Evolutionary conservation across 2,888 invertebrate genomes (phyloP).

Genomic region (Diarsia mendica): DNA sequence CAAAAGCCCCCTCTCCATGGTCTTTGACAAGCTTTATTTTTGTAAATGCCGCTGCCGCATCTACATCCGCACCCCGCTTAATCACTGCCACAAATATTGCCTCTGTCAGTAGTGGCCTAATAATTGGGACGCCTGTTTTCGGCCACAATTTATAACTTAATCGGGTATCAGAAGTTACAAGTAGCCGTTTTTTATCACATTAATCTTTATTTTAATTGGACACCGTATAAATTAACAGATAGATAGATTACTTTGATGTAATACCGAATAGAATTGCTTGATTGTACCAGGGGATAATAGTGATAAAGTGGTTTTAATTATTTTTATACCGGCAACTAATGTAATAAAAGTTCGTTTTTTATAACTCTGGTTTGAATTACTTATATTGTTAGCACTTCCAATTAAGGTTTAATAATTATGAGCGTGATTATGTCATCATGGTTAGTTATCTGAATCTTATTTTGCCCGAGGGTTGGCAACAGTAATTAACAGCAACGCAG

Average conservation of each 20-base stretch:
- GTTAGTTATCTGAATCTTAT: slow-evolving; percentile 11
- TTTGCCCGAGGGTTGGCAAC: not conserved
- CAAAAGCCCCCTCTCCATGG: no score
- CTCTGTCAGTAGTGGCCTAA: slow-evolving; percentile 65
- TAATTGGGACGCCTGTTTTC: slow-evolving; percentile 66
- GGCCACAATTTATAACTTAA: slow-evolving; percentile 66
- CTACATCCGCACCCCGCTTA: slow-evolving; percentile 39
- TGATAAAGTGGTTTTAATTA: slow-evolving; percentile 54
- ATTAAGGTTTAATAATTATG: slow-evolving; percentile 42
- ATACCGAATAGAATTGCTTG: slow-evolving; percentile 49
- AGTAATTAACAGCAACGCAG: not conserved
- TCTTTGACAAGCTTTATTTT: no score
- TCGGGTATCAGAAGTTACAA: slow-evolving; percentile 56
- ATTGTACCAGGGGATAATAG: slow-evolving; percentile 49
- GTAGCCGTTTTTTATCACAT: slow-evolving; percentile 60
- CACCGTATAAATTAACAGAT: slow-evolving; percentile 55
- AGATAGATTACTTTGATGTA: slow-evolving; percentile 56
- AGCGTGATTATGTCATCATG: slow-evolving; percentile 30
- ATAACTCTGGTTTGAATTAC: slow-evolving; percentile 27
- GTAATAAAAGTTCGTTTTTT: slow-evolving; percentile 43
- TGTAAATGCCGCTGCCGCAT: no score
- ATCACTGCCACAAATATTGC: slow-evolving; percentile 64
- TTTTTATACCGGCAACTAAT: slow-evolving; percentile 46
- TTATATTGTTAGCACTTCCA: slow-evolving; percentile 45
- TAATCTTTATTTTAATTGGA: slow-evolving; percentile 66